Percentiles rank a stretch among this genome's conserved stretches.
These are phyloP conservation scores for Halictus quadricinctus DNA, from an alignment of 2,888 invertebrate genomes.

Conservation along the genomic window DNA sequence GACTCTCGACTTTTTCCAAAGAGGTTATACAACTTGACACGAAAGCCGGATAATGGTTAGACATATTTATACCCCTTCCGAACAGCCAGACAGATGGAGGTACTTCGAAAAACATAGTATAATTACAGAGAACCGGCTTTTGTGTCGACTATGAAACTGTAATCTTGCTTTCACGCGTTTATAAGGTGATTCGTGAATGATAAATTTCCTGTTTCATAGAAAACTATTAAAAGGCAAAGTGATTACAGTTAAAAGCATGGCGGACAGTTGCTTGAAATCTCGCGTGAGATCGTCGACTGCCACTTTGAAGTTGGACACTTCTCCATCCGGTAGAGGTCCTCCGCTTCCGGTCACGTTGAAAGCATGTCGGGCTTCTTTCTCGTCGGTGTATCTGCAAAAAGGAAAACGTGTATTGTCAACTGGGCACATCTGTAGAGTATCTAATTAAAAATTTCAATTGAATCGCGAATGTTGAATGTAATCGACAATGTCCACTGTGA, in stretches of 20 bases:
- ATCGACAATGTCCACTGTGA: no score
- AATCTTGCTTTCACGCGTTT: background rate
- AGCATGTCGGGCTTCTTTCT: conserved; percentile 87
- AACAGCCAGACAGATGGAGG: background rate
- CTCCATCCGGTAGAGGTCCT: conserved; percentile 86
- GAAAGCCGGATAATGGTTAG: background rate
- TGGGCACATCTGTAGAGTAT: no score
- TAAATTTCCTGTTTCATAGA: background rate
- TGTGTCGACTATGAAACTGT: background rate
- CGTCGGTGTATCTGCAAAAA: conserved; percentile 65
- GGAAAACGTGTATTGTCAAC: no score
- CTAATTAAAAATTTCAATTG: no score
- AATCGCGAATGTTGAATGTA: no score
- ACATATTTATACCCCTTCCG: conserved; percentile 2
- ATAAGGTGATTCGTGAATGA: background rate
- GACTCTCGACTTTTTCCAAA: background rate
- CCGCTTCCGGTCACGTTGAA: conserved; percentile 87
- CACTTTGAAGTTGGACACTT: conserved; percentile 87
- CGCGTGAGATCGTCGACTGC: conserved; percentile 87
- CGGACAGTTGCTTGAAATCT: conserved; percentile 87
- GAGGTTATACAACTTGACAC: background rate
- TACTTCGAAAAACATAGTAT: background rate
- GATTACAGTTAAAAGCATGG: conserved; percentile 85
- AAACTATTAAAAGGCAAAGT: conserved; percentile 6
- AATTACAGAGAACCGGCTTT: conserved; percentile 11